Percentiles rank a stretch among this genome's conserved stretches.
Evolutionary conservation across 2,888 invertebrate species (phyloP).

Genomic region (Hirtodrosophila trivittata): DNA sequence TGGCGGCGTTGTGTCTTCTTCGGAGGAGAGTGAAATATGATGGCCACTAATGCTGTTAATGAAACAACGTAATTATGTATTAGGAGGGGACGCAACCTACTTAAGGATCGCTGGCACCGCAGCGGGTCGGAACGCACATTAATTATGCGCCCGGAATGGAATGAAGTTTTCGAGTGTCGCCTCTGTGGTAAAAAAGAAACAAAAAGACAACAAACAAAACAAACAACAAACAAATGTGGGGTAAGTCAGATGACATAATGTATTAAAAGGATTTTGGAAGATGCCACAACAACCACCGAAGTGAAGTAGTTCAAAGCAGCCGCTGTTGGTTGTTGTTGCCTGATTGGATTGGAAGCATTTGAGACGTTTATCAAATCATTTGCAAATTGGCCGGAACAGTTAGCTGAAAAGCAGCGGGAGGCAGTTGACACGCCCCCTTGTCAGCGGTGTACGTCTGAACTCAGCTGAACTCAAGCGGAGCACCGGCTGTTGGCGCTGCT

Average conservation of each 20-base stretch:
- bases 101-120: conserved; percentile 57
- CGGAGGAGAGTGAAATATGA: conserved; percentile 68
- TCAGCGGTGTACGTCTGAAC: conserved; percentile 41
- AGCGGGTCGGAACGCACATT: conserved; percentile 72
- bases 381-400: conserved; percentile 59
- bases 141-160: conserved; percentile 69
- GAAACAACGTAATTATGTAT: conserved; percentile 81
- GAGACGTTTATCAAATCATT: conserved; percentile 50
- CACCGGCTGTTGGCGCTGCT: conserved; percentile 18
- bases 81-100: conserved; percentile 70
- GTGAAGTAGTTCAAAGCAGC: conserved; percentile 41
- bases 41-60: conserved; percentile 82
- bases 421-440: conserved; percentile 46
- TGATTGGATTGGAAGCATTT: conserved; percentile 17
- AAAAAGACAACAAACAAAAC: conserved; percentile 15
- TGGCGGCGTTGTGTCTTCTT: conserved; percentile 39
- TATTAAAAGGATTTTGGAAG: conserved; percentile 65
- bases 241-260: conserved; percentile 50
- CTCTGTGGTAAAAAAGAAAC: conserved; percentile 38
- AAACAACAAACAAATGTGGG: conserved; percentile 54
- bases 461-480: conserved; percentile 56
- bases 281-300: conserved; percentile 30
- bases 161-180: conserved; percentile 30
- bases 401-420: conserved; percentile 30
- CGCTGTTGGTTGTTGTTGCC: conserved; percentile 17